Conservation (phyloP, 64 coral and sea anemone species). For the Anthopleura sola region DNA sequence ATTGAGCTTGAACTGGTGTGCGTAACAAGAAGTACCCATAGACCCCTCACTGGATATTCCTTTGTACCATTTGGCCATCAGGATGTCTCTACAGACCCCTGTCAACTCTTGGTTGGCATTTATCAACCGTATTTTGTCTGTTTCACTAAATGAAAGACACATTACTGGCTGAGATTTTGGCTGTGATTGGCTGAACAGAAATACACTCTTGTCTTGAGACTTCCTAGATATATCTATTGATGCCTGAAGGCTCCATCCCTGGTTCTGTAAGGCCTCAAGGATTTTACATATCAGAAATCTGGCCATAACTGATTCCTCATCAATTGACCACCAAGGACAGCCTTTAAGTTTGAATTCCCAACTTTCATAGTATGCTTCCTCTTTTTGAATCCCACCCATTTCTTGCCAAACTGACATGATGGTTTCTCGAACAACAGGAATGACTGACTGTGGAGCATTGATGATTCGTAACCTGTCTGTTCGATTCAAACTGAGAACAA, state of each 20-base stretch:
- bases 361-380: constrained; percentile 29
- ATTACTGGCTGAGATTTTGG: constrained; percentile 53
- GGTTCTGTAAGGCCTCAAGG: constrained; percentile 12
- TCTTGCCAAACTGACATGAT: constrained; percentile 27
- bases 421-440: constrained; percentile 21
- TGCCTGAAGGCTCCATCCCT: constrained; percentile 32
- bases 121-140: constrained; percentile 86
- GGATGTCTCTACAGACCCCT: constrained; percentile 37
- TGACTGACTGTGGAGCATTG: constrained; percentile 15
- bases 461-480: constrained; percentile 48
- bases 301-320: constrained; percentile 48
- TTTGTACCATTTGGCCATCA: constrained; percentile 13
- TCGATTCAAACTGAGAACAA: constrained; percentile 44
- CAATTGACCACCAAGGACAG: constrained; percentile 55
- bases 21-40: not conserved
- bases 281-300: constrained; percentile 40
- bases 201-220: constrained; percentile 52
- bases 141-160: constrained; percentile 78
- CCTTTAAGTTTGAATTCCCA: constrained; percentile 70
- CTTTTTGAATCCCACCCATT: constrained; percentile 45
- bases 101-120: constrained; percentile 68
- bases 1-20: constrained; percentile 54
- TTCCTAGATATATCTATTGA: constrained; percentile 29
- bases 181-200: constrained; percentile 58
- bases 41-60: constrained; percentile 23